Conservation (phyloP, 2,888 invertebrate genomes). For the Tubulanus polymorphus region DNA sequence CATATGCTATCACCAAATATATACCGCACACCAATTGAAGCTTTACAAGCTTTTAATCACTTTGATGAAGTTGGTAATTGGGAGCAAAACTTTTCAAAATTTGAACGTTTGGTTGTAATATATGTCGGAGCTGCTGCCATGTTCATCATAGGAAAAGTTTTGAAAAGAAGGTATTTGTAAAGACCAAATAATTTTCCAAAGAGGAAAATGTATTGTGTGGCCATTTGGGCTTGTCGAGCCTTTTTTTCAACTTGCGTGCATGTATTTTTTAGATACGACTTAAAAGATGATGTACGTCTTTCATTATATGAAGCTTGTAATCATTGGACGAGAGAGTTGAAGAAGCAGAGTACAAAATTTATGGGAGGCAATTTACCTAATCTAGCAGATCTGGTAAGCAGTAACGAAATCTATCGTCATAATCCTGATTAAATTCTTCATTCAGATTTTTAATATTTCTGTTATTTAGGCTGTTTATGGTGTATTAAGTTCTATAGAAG, state of each 20-base stretch:
- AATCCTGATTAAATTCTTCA: neutral
- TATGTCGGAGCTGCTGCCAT: conserved; percentile 91
- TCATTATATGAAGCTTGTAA: conserved; percentile 87
- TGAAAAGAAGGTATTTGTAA: conserved; percentile 73
- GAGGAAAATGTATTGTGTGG: too few relatives aligned
- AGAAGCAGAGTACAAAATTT: conserved; percentile 66
- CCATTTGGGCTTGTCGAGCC: too few relatives aligned
- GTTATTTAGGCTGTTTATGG: conserved; percentile 72
- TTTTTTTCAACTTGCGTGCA: too few relatives aligned
- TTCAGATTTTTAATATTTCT: neutral
- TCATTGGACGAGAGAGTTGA: conserved; percentile 68
- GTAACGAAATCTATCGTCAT: neutral
- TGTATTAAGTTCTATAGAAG: conserved; percentile 86
- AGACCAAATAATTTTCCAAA: conserved; percentile 45
- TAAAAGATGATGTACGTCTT: conserved; percentile 82
- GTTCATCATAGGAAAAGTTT: conserved; percentile 83
- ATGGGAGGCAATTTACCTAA: conserved; percentile 84
- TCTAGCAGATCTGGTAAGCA: conserved; percentile 73
- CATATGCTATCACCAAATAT: conserved; percentile 95
- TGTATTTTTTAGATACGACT: conserved; percentile 62
- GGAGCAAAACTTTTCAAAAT: conserved; percentile 79
- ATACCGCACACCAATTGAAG: conserved; percentile 79
- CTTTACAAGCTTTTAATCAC: conserved; percentile 88
- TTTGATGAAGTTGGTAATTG: conserved; percentile 91
- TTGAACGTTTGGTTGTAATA: conserved; percentile 82